Conservation (phyloP, 1,140 invertebrate genomes). For the Saxidomus purpurata region DNA sequence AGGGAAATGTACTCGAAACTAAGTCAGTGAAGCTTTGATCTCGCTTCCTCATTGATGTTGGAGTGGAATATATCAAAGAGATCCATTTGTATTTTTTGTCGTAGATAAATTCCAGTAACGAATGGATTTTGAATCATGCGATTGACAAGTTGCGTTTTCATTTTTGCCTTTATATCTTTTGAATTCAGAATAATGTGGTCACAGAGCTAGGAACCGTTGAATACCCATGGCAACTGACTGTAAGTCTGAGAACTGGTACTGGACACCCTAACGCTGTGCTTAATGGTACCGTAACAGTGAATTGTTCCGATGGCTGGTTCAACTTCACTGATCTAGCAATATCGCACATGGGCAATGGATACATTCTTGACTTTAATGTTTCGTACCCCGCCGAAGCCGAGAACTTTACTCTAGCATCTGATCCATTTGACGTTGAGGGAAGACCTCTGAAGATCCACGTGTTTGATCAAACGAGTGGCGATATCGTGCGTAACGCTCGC, state of each 20-base stretch:
- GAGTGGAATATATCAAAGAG: too few species aligned
- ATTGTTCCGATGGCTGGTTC: constrained; percentile 39
- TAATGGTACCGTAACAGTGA: constrained; percentile 36
- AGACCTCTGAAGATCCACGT: constrained; percentile 59
- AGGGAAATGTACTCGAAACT: too few species aligned
- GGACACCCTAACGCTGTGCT: constrained; percentile 53
- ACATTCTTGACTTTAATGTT: constrained; percentile 77
- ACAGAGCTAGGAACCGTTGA: constrained; percentile 49
- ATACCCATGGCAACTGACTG: constrained; percentile 58
- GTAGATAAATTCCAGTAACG: too few species aligned
- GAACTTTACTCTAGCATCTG: constrained; percentile 69
- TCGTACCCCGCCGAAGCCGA: constrained; percentile 70
- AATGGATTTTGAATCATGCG: too few species aligned
- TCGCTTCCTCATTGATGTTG: too few species aligned
- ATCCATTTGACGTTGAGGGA: constrained; percentile 55
- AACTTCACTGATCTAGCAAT: constrained; percentile 61
- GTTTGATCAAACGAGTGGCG: constrained; percentile 29
- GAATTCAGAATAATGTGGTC: constrained; percentile 37
- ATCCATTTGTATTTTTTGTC: too few species aligned
- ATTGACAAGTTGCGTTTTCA: too few species aligned
- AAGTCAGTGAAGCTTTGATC: too few species aligned
- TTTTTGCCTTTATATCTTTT: too few species aligned
- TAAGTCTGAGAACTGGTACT: constrained; percentile 39
- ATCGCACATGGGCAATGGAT: constrained; percentile 67
- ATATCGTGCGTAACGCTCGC: constrained; percentile 14